Conservation (phyloP, 2,888 invertebrate genomes). For the Monopis laevigella region DNA sequence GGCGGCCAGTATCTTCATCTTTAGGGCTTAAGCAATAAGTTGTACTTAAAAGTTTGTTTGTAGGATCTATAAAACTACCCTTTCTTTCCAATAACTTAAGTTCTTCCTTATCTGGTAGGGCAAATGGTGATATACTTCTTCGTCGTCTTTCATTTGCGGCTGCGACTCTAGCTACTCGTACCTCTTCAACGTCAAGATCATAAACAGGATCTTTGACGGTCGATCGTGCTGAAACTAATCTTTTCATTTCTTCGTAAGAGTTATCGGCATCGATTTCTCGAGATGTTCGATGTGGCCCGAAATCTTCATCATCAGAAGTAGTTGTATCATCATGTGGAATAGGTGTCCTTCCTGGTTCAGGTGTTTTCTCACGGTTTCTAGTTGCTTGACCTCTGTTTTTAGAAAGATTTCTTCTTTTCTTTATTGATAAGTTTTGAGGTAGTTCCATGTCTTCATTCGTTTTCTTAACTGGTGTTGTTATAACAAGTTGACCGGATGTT, state of each 20-base stretch:
- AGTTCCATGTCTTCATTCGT: conserved; percentile 41
- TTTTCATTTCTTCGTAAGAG: conserved; percentile 58
- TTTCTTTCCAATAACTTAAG: conserved; percentile 39
- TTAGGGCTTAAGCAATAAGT: conserved; percentile 49
- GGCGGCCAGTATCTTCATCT: conserved; percentile 41
- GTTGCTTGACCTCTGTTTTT: conserved; percentile 61
- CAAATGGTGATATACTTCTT: conserved; percentile 62
- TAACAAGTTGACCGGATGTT: conserved; percentile 33
- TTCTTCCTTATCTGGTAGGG: conserved; percentile 52
- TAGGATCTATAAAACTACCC: conserved; percentile 59
- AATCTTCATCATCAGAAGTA: conserved; percentile 65
- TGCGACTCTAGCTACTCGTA: conserved; percentile 49
- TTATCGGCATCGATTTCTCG: conserved; percentile 58
- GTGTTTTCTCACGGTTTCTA: conserved; percentile 58
- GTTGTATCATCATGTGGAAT: conserved; percentile 70
- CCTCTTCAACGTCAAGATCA: conserved; percentile 51
- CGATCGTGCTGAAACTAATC: conserved; percentile 47
- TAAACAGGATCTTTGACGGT: conserved; percentile 52
- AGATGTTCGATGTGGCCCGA: conserved; percentile 34
- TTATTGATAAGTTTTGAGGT: conserved; percentile 60
- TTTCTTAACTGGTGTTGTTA: conserved; percentile 31
- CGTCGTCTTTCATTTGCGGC: conserved; percentile 55
- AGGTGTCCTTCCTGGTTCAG: conserved; percentile 53
- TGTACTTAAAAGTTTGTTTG: conserved; percentile 53
- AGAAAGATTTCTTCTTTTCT: conserved; percentile 70